Conservation (phyloP, 2,113 vertebrate species). For the Xenopus tropicalis region UCB_Xtro_10.0 CM004446.2:100059501-100060000, state of each 20-base stretch:
- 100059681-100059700: too few species aligned
- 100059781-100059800: constrained; percentile 75
- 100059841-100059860: constrained; percentile 85
- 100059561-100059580: constrained; percentile 82
- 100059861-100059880: constrained; percentile 85
- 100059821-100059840: constrained; percentile 82
- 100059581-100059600: constrained; percentile 82
- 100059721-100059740: constrained; percentile 86
- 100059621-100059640: constrained; percentile 17
- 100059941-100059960: too few species aligned
- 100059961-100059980: too few species aligned
- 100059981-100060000: too few species aligned
- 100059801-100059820: constrained; percentile 97
- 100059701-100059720: neutral
- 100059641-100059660: too few species aligned
- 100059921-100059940: too few species aligned
- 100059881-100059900: neutral
- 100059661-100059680: too few species aligned
- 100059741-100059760: constrained; percentile 88
- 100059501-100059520: constrained; percentile 97
- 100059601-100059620: constrained; percentile 81
- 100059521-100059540: constrained; percentile 87
- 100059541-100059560: constrained; percentile 80
- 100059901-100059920: neutral
- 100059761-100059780: constrained; percentile 87